Evolutionary conservation across 2,888 invertebrate species (phyloP).

Genomic region (Macropis europaea): DNA sequence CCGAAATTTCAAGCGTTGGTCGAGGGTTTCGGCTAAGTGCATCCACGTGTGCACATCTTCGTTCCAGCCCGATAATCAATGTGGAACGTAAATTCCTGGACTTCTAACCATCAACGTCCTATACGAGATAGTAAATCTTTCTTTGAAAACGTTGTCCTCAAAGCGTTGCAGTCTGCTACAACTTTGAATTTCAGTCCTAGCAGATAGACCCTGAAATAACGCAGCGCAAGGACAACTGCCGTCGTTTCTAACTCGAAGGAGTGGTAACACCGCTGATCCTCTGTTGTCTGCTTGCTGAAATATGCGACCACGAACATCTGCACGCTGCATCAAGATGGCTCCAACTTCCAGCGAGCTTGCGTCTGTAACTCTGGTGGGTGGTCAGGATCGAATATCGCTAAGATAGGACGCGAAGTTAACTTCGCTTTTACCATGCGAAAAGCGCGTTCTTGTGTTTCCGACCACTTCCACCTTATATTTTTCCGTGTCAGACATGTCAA

Average conservation of each 20-base stretch:
- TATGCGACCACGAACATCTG: neutral
- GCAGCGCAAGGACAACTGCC: neutral
- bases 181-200: neutral
- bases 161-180: neutral
- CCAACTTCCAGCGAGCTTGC: constrained; percentile 1
- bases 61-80: constrained; percentile 9
- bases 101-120: constrained; percentile 4
- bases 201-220: neutral
- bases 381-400: constrained; percentile 4
- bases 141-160: neutral
- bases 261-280: constrained; percentile 1
- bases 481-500: neutral
- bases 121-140: neutral
- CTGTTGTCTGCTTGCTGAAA: neutral
- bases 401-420: neutral
- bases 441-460: neutral
- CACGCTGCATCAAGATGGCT: neutral
- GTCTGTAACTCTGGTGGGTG: neutral
- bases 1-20: neutral
- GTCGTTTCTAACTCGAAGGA: constrained; percentile 17
- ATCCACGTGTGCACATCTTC: neutral
- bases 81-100: constrained; percentile 5
- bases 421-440: neutral
- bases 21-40: neutral
- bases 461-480: neutral